Base-by-base conservation (phyloP, 1,140 invertebrate genomes). In the Zaprionus gabonicus region DNA sequence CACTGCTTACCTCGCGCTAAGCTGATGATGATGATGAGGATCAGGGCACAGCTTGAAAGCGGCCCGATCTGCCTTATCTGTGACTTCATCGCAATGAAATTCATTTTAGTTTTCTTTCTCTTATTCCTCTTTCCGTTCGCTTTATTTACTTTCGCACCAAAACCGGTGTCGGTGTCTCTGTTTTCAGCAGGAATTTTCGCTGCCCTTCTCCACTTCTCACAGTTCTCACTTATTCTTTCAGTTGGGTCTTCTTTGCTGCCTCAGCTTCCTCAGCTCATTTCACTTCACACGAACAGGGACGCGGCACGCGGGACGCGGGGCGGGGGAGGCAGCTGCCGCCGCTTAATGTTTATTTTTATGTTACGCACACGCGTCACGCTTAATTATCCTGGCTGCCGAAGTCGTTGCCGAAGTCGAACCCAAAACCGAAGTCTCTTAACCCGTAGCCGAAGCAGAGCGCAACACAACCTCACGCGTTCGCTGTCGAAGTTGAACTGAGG, bases 361-460 rank as follows among this genome's bases (percentile, higher is more conserved):
- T 80, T 87, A 87, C 83, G 83, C 83, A 87, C 83, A 87, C 83
- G 83, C 83, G 83, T 87, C 83, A 87, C 83, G 84, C 83, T 87
- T 88, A 88, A 87, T 87, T 87, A 83, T 83, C 84, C 84, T 87
- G 70, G 72, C 46, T 25, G 46, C 46, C 46, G 46, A 51, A 20
- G 46, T 13, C 20, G 20, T 12, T 9, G 46, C 17, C 20, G 9
- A 13, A 23, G 46, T 9, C 20, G 9, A 13, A 23, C 20, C 1
- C 20, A 13, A 5, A 25, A 2, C 41, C 41, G 41, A 41, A 41
- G 38, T 7, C 34, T 10, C 34, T 36, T 36, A 36, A 36, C 10
- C 7, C 12, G 3, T 17, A 44, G 12, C 13, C 38, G 38, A 41
- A 41, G 20, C 10, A 13, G 6, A 51, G 20, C 46, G 20, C 0